phyloP scores from a whole-genome alignment of 1,140 invertebrate species.

The Hypothenemus hampei region DNA sequence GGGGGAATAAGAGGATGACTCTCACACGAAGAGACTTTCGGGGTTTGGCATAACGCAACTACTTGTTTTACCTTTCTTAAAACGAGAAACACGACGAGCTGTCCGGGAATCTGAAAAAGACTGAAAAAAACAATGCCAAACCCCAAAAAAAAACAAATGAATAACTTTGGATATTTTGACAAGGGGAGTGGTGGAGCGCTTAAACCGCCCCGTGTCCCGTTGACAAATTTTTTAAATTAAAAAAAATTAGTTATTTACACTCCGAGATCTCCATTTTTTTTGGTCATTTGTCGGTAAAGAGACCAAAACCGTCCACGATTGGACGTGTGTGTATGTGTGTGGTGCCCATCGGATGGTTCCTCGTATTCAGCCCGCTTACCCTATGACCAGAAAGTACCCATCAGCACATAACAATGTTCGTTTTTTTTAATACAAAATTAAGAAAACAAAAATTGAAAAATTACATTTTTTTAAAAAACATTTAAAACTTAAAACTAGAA shows the following conservation, averaged over 20 bases:
- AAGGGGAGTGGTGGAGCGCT: slow-evolving; percentile 9
- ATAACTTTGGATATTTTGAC: slow-evolving; percentile 5
- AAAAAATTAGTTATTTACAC: slow-evolving; percentile 33
- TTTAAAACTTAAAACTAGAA: slow-evolving; percentile 37
- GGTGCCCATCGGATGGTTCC: slow-evolving; percentile 35
- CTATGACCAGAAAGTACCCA: slow-evolving; percentile 46
- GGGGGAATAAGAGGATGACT: too few species aligned
- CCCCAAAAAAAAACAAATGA: slow-evolving; percentile 11
- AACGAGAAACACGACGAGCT: slow-evolving; percentile 2
- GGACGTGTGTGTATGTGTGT: slow-evolving; percentile 32
- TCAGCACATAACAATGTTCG: slow-evolving; percentile 32
- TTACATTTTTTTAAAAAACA: slow-evolving; percentile 9
- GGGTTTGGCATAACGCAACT: slow-evolving; percentile 24
- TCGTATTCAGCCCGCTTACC: slow-evolving; percentile 40
- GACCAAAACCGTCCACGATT: slow-evolving; percentile 41
- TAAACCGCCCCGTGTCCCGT: slow-evolving; percentile 4
- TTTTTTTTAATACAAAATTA: slow-evolving; percentile 7
- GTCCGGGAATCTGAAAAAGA: slow-evolving; percentile 14
- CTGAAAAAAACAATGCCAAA: slow-evolving; percentile 23
- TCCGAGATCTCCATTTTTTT: slow-evolving; percentile 35
- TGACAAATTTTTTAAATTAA: slow-evolving; percentile 8
- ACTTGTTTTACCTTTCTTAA: slow-evolving; percentile 7
- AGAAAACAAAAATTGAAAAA: slow-evolving; percentile 4
- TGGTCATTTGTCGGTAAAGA: too few species aligned
- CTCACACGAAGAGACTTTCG: not conserved